Base-by-base conservation (phyloP, 2,888 invertebrate species). In the Meteorus cinctellus region DNA sequence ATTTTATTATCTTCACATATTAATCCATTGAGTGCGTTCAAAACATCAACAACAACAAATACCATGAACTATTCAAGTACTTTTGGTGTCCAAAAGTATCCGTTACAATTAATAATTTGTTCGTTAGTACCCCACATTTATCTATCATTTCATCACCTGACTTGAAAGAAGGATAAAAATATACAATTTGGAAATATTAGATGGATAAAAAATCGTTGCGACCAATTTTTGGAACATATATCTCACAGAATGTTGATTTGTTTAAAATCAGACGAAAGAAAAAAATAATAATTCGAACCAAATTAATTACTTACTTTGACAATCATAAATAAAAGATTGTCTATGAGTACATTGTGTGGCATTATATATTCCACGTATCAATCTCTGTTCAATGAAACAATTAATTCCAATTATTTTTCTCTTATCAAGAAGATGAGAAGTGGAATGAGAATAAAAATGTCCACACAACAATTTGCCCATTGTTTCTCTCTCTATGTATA, bases 251-350 rank as follows among this genome's bases (percentile, higher is more conserved):
- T 29, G 16, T 69, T n/a, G 5, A 45, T 29, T 16, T 16, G 31
- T 45, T 69, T 27, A 29, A 69, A 36, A 34, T 36, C 19, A 65
- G n/a, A 19, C 19, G 34, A 24, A 69, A 12, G 41, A 72, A 55
- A 68, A 69, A 72, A 55, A 62, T 68, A 41, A 76, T 27, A 62
- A 72, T 48, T 41, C 14, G 36, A 71, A 71, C 41, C 71, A 71
- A 71, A 41, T 59, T 75, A 73, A 59, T 77, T 73, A 76, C 75
- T 77, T 77, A 76, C 75, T 77, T 77, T 34, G 77, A 68, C 72
- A 72, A 70, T 77, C 51, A 41, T 51, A 74, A 60, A 77, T 48
- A 48, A 60, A 73, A 14, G 75, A 70, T 71, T 76, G 67, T 77
- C 72, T 41, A 36, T 60, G 24, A 76, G 76, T 78, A 69, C 67